These are phyloP conservation scores for Discoglossus pictus DNA, from an alignment of 2,797 vertebrate species.

Conservation along the genomic window DNA sequence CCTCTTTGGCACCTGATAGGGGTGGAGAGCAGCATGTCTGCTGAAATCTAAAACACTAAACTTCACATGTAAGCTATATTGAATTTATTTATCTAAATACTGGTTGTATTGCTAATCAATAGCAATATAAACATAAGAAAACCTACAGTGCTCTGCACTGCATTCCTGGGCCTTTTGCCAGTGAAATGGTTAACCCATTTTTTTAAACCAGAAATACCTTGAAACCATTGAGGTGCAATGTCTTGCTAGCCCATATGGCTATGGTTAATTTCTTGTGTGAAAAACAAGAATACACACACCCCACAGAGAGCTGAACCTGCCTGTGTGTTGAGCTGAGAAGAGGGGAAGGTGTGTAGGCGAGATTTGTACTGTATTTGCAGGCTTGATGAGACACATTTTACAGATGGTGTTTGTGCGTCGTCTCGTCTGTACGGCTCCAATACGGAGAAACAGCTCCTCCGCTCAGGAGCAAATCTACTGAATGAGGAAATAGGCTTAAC, in stretches of 20 bases:
- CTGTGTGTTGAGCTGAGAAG: conserved; percentile 32
- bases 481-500: conserved; percentile 6
- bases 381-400: conserved; percentile 45
- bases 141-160: too few relatives aligned
- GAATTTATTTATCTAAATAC: too few relatives aligned
- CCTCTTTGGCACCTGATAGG: too few relatives aligned
- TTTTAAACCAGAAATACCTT: background rate
- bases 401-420: conserved; percentile 50
- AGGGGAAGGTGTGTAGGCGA: conserved; percentile 42
- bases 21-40: too few relatives aligned
- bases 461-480: conserved; percentile 12
- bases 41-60: too few relatives aligned
- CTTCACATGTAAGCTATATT: too few relatives aligned
- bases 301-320: conserved; percentile 11
- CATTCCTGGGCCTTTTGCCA: too few relatives aligned
- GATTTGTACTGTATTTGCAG: conserved; percentile 29
- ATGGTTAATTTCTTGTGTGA: background rate
- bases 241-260: background rate
- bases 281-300: conserved; percentile 5
- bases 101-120: too few relatives aligned
- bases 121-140: too few relatives aligned
- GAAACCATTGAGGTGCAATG: background rate
- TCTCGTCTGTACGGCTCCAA: conserved; percentile 36
- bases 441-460: conserved; percentile 32
- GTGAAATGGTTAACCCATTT: too few relatives aligned